A percentile compares a stretch with the other conserved stretches of the same genome.
These are phyloP conservation scores for Lepidocyrtinus sp. DNA, from an alignment of 2,888 invertebrate species.

Conservation along the genomic window DNA sequence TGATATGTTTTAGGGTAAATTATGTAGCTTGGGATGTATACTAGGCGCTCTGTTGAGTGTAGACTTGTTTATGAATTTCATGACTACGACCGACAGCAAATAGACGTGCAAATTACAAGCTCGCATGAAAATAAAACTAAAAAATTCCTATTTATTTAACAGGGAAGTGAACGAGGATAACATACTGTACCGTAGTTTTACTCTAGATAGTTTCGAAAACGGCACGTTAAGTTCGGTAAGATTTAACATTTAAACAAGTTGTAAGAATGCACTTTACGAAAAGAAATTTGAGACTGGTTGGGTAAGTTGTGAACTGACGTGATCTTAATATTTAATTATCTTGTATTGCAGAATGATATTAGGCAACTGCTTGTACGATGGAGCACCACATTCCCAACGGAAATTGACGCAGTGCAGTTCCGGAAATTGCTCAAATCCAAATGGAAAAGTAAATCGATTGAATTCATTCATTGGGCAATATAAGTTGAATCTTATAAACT, in stretches of 20 bases:
- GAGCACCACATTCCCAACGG: slow-evolving; percentile 76
- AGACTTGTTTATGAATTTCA: no score
- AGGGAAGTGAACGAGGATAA: slow-evolving; percentile 86
- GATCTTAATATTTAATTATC: background rate
- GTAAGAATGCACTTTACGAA: background rate
- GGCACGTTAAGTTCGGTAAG: slow-evolving; percentile 76
- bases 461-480: no score
- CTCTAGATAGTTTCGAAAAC: slow-evolving; percentile 77
- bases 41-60: no score
- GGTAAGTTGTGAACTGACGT: background rate
- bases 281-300: background rate
- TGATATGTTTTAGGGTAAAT: no score
- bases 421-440: slow-evolving; percentile 76
- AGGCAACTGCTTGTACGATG: slow-evolving; percentile 75
- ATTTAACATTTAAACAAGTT: no score
- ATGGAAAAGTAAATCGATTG: slow-evolving; percentile 77
- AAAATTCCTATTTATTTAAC: no score
- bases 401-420: slow-evolving; percentile 78
- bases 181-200: slow-evolving; percentile 79
- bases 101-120: no score
- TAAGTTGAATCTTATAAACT: no score
- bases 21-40: no score
- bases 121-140: no score
- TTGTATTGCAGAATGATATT: slow-evolving; percentile 74
- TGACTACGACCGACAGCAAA: no score